phyloP scores from a whole-genome alignment of 2,888 invertebrate species.

The Drosophila putrida region DNA sequence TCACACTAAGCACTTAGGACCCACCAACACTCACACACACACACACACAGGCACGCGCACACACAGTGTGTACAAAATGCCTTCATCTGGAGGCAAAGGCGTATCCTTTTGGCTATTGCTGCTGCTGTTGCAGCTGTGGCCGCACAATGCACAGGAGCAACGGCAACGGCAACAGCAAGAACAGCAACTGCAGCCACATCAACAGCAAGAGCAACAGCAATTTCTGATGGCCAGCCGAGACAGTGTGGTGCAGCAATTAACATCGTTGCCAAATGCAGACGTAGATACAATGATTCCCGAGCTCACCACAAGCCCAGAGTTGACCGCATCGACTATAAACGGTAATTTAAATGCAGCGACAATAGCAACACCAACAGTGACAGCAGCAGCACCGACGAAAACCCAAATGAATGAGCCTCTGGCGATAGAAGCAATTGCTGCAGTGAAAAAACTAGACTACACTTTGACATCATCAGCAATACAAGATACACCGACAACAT shows the following conservation, averaged over 20 bases:
- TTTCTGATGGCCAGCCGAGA: slow-evolving; percentile 8
- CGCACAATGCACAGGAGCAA: slow-evolving; percentile 21
- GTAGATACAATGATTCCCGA: not conserved
- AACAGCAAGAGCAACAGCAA: slow-evolving; percentile 13
- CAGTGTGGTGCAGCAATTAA: slow-evolving; percentile 48
- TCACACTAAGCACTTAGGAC: slow-evolving; percentile 32
- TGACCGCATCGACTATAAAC: slow-evolving; percentile 8
- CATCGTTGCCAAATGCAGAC: slow-evolving; percentile 28
- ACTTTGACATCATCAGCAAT: slow-evolving; percentile 15
- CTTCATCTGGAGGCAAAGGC: slow-evolving; percentile 11
- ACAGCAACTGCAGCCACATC: too few relatives aligned
- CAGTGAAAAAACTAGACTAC: slow-evolving; percentile 5
- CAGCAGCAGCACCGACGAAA: slow-evolving; percentile 7
- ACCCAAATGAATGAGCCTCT: slow-evolving; percentile 21
- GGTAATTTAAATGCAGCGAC: slow-evolving; percentile 47
- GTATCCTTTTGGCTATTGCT: slow-evolving; percentile 22
- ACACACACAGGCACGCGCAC: not conserved
- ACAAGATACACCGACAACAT: not conserved
- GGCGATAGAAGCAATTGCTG: not conserved
- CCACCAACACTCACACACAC: not conserved
- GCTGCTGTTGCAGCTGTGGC: slow-evolving; percentile 19
- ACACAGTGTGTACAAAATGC: slow-evolving; percentile 28
- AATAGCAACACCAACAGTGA: slow-evolving; percentile 20
- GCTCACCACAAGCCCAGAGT: not conserved
- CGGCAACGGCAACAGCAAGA: not conserved